Percentiles rank a stretch among this genome's conserved stretches.
Conservation (phyloP, 2,113 vertebrate species). For the Onychostruthus taczanowskii region DNA sequence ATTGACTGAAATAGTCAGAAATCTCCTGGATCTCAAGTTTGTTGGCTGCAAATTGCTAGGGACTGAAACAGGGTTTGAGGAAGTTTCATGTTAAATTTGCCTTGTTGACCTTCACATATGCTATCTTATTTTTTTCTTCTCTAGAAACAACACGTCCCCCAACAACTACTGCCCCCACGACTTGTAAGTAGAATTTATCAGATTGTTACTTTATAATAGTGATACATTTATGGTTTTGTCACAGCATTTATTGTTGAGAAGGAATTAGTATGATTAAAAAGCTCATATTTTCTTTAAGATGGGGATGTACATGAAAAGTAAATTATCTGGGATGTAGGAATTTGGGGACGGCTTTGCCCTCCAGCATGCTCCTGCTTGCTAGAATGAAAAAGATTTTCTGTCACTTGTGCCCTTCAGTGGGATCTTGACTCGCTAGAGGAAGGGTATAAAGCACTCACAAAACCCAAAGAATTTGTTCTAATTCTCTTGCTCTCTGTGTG, state of each 20-base stretch:
- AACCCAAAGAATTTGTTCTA: background rate
- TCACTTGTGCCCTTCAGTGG: background rate
- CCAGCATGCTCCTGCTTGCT: background rate
- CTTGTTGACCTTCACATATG: background rate
- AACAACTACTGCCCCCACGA: rapidly evolving
- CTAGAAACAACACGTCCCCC: rapidly evolving
- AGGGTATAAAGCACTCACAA: background rate
- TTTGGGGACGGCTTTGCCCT: background rate
- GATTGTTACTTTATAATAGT: background rate
- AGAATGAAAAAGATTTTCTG: background rate
- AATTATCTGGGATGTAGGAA: background rate
- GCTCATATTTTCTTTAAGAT: rapidly evolving
- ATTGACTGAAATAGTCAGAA: background rate
- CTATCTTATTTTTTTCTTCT: background rate
- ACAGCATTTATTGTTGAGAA: background rate
- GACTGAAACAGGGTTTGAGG: background rate
- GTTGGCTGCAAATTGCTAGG: rapidly evolving
- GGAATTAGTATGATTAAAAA: background rate
- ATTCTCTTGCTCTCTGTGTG: background rate
- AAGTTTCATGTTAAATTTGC: background rate
- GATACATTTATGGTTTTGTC: background rate
- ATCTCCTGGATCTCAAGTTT: rapidly evolving
- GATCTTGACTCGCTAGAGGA: background rate
- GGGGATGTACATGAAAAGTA: rapidly evolving
- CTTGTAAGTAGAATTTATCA: background rate